phyloP scores from a whole-genome alignment of 2,888 invertebrate genomes.

The Harmothoe impar region DNA sequence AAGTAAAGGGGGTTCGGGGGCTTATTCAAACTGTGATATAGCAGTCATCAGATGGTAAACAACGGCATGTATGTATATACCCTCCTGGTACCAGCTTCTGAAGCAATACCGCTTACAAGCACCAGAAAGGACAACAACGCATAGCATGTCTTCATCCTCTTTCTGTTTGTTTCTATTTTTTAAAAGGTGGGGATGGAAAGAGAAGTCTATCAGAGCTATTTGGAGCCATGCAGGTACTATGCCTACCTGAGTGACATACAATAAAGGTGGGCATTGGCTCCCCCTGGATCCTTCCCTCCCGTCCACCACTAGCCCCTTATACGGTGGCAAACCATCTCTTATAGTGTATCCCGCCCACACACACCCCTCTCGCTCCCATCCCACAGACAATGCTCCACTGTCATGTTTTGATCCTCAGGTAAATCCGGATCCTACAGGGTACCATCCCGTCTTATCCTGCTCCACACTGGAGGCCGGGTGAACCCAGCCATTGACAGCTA shows the following conservation, averaged over 20 bases:
- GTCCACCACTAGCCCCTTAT: too few relatives aligned
- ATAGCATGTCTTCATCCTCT: neutral
- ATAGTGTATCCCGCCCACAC: neutral
- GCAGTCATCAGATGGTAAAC: conserved; percentile 41
- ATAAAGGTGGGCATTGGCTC: too few relatives aligned
- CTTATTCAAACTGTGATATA: neutral
- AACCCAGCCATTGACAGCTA: neutral
- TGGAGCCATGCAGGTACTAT: too few relatives aligned
- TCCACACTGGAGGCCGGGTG: neutral
- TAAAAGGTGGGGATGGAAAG: too few relatives aligned
- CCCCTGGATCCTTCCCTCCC: too few relatives aligned
- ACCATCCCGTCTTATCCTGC: neutral
- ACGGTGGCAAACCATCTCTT: too few relatives aligned
- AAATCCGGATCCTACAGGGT: neutral
- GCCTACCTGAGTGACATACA: too few relatives aligned
- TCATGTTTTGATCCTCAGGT: neutral
- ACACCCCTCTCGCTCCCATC: neutral
- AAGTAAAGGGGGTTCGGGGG: too few relatives aligned
- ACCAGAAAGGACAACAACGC: neutral
- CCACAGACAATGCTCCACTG: neutral
- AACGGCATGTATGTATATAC: neutral
- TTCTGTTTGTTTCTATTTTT: neutral
- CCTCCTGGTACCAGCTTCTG: neutral
- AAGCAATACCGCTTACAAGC: neutral
- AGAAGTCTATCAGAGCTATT: too few relatives aligned